These are phyloP conservation scores for Venustaconcha ellipsiformis DNA, from an alignment of 1,140 invertebrate species.

Conservation along the genomic window DNA sequence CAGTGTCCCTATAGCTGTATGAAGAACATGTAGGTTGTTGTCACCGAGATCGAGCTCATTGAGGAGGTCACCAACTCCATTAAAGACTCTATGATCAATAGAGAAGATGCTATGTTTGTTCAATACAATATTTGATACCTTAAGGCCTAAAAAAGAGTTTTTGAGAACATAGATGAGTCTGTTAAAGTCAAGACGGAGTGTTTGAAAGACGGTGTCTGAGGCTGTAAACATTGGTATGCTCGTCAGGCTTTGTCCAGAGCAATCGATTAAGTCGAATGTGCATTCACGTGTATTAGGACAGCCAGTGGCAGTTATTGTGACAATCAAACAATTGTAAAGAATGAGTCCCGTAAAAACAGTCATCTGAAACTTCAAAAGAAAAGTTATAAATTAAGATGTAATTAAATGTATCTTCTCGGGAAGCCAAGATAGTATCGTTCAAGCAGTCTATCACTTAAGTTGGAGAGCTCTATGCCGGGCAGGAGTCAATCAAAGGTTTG, in stretches of 20 bases:
- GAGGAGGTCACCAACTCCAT: not conserved
- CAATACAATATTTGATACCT: slow-evolving; percentile 8
- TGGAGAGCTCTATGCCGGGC: no score
- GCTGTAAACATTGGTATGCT: slow-evolving; percentile 1
- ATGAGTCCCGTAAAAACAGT: not conserved
- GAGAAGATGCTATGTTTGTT: slow-evolving; percentile 9
- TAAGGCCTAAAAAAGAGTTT: slow-evolving; percentile 7
- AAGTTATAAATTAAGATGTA: no score
- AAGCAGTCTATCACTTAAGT: no score
- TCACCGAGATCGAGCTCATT: slow-evolving; percentile 1
- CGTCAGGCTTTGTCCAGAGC: slow-evolving; percentile 3
- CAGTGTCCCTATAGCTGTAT: slow-evolving; percentile 4
- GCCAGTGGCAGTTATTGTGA: not conserved
- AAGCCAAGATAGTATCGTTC: no score
- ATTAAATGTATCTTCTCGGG: no score
- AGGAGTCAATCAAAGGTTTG: no score
- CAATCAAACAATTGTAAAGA: not conserved
- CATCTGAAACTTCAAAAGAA: no score
- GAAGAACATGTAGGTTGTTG: slow-evolving; percentile 11
- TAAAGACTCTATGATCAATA: slow-evolving; percentile 7
- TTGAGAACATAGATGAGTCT: not conserved
- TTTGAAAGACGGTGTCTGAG: not conserved
- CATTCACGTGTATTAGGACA: slow-evolving; percentile 22
- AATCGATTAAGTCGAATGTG: slow-evolving; percentile 7
- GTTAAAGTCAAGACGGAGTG: slow-evolving; percentile 15